Conservation (phyloP, 2,888 invertebrate genomes). For the Apamea epomidion region DNA sequence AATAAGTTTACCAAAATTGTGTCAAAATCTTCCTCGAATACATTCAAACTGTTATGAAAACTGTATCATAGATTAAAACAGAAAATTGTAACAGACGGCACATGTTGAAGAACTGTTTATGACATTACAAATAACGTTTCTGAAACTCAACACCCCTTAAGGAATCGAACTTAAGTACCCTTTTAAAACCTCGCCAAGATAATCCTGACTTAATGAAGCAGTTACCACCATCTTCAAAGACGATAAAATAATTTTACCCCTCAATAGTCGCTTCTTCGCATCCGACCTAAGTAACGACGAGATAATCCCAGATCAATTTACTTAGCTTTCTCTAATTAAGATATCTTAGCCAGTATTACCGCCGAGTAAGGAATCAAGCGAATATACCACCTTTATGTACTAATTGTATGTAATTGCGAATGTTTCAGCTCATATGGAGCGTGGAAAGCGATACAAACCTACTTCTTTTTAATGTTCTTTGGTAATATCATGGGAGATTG, state of each 20-base stretch:
- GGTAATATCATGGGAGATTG: constrained; percentile 17
- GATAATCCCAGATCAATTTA: constrained; percentile 58
- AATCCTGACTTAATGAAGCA: constrained; percentile 14
- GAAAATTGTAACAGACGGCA: background rate
- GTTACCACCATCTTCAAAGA: constrained; percentile 1
- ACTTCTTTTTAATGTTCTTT: constrained; percentile 38
- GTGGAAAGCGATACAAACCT: constrained; percentile 49
- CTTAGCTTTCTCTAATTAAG: constrained; percentile 57
- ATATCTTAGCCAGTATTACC: constrained; percentile 37
- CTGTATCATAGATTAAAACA: constrained; percentile 25
- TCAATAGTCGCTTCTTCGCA: constrained; percentile 2
- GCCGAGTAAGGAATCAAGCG: constrained; percentile 31
- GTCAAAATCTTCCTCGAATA: constrained; percentile 43
- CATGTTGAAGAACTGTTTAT: constrained; percentile 1
- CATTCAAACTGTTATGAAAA: constrained; percentile 35
- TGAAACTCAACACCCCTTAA: background rate
- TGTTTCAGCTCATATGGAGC: constrained; percentile 55
- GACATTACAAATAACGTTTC: background rate
- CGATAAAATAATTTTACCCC: constrained; percentile 19
- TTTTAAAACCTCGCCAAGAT: constrained; percentile 5
- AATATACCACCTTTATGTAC: constrained; percentile 29
- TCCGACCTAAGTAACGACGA: constrained; percentile 26
- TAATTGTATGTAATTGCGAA: constrained; percentile 56
- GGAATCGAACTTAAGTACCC: background rate
- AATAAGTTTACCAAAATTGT: constrained; percentile 13